Evolutionary conservation across 2,113 vertebrate genomes (phyloP).

Genomic region (Symphodus melops): DNA sequence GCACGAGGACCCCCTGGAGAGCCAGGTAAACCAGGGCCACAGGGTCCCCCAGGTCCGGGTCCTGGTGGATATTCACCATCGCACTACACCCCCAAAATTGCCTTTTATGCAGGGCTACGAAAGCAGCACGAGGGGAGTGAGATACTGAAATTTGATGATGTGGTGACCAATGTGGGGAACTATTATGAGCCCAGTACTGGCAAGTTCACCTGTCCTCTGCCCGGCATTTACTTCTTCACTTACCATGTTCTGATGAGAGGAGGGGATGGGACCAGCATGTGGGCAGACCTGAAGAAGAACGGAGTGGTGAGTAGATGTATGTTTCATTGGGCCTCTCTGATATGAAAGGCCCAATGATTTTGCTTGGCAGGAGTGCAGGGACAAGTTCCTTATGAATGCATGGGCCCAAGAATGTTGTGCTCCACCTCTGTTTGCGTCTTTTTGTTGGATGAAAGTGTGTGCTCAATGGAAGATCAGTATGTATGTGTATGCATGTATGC

Average conservation of each 20-base stretch:
- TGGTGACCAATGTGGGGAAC: slow-evolving; percentile 97
- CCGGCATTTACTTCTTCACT: slow-evolving; percentile 97
- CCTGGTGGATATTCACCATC: slow-evolving; percentile 91
- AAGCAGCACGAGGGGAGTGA: slow-evolving; percentile 95
- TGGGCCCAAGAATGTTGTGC: neutral
- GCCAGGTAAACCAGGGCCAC: slow-evolving; percentile 91
- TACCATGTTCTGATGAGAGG: slow-evolving; percentile 98
- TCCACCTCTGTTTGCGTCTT: neutral
- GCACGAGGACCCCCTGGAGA: slow-evolving; percentile 90
- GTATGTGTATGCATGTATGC: slow-evolving; percentile 43
- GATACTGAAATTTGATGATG: slow-evolving; percentile 95
- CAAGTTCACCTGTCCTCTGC: slow-evolving; percentile 96
- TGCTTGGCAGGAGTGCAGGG: neutral
- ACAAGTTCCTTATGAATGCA: neutral
- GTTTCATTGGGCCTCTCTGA: slow-evolving; percentile 5
- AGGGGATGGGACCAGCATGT: slow-evolving; percentile 97
- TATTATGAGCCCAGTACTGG: slow-evolving; percentile 96
- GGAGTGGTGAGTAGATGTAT: slow-evolving; percentile 87
- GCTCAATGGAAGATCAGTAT: slow-evolving; percentile 22
- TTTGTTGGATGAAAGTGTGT: neutral
- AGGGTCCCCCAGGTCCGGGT: slow-evolving; percentile 90
- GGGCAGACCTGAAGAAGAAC: slow-evolving; percentile 96
- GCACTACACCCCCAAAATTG: slow-evolving; percentile 93
- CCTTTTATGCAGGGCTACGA: slow-evolving; percentile 94
- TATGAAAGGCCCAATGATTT: neutral